Evolutionary conservation across 2,113 vertebrate genomes (phyloP), one percentile per base, ranked within the genome.

Genomic region (Deroptyus accipitrinus): DNA sequence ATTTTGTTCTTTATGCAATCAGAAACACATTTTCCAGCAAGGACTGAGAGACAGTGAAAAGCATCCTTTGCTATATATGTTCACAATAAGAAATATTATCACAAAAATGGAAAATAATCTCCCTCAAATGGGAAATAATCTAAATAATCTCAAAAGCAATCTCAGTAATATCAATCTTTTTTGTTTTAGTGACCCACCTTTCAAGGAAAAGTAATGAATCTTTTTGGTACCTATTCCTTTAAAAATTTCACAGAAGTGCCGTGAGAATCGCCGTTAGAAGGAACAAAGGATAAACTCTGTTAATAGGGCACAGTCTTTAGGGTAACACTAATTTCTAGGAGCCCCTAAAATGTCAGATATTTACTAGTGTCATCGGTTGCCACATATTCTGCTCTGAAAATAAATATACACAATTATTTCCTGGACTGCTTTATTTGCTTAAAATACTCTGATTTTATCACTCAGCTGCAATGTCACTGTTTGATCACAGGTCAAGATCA

Each of bases 401-500:
- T 3, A 88, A 67, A 59, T 10, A 68, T 8, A 64, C 35, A 25
- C 19, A 72, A 61, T 76, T 62, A 67, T 59, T 82, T 70, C 25
- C n/a, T 77, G n/a, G 10, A 68, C 13, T 61, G 19, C 33, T 59
- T n/a, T 48, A 17, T 77, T 88, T 87, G 31, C 80, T 87, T 82
- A 77, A 76, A 75, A 16, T n/a, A 64, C 17, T 86, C n/a, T 59
- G 16, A 81, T n/a, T 70, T 84, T 66, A 52, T 22, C 54, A 9
- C 35, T 86, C 62, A 66, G 52, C 31, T 78, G 66, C 74, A n/a
- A 11, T 9, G 22, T 46, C 63, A 30, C 35, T 48, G 81, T 74
- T 59, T 48, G 57, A 88, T 83, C 85, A 69, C 44, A 76, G 94
- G 94, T 94, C 90, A 95, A 78, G 59, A 93, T 11, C 72, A 83